Base-by-base conservation (phyloP, 2,797 vertebrate genomes). In the Sebastes alutus region DNA sequence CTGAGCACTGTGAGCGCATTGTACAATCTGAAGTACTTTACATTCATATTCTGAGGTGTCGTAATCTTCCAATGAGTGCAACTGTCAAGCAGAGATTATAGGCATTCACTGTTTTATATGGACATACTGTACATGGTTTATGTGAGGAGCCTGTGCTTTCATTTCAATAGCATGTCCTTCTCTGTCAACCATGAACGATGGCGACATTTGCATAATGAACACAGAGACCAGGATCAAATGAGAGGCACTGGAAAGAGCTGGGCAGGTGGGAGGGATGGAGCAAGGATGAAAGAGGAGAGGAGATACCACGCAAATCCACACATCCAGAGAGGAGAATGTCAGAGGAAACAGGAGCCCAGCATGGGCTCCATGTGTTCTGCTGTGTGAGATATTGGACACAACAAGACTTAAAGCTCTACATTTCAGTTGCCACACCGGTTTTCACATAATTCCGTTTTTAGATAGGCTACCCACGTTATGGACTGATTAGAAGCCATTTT, bases 121-220 rank as follows among this genome's bases (percentile, higher is more conserved):
- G 38, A 42, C 38, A 42, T 16, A 42, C 38, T 14, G 13, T 14
- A 6, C 38, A 14, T 42, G 13, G 38, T 1, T 16, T 42, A 30
- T 58, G 32, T 29, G 61, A 32, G 63, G 61, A 75, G 75, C 75
- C 56, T 11, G 16, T 70, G 25, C 29, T 46, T 29, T 49, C 75
- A 82, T 75, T 84, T 84, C 65, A 89, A 87, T 81, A 84, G 67
- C 84, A 81, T 30, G 22, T 66, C 52, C 35, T 55, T 71, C 29
- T 70, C 58, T 32, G 30, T 66, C 59, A 29, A 13, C 52, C 4
- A 5, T 13, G 64, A 65, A 56, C 13, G 2, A 70, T 25, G 13
- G 70, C 8, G 4, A 73, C 64, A 60, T 74, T 63, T 81, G 64
- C 20, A 4, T 59, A 72, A 38, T 7, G 38, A 73, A 61, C 60